Base-by-base conservation (phyloP, 2,888 invertebrate species). In the Gortyna flavago region DNA sequence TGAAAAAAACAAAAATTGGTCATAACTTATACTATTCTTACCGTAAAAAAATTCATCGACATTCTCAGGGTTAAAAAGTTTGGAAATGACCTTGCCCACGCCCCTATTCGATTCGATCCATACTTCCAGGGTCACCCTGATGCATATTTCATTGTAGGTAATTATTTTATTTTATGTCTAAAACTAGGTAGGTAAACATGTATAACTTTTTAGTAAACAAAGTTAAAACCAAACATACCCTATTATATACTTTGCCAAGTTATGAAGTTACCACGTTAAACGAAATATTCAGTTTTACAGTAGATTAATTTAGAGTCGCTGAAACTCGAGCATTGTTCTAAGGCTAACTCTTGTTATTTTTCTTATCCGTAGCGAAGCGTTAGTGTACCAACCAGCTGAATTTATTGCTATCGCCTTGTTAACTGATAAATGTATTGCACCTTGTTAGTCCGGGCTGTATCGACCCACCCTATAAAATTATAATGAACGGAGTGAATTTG, bases 361-460 rank as follows among this genome's bases (percentile, higher is more conserved):
- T 90, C 90, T 91, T 91, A 90, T 89, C 87, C 80, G 77, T 75
- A 78, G 85, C 77, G 87, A 80, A 67, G 75, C 75, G 75, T 84
- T 86, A 69, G 77, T 65, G 88, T 81, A 77, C 86, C 83, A 89
- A 88, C 90, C 83, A 87, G 89, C 88, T 87, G 88, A 93, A 94
- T 95, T 95, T 94, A 95, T 94, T 87, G 91, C 86, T 80, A 85
- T 83, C 79, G 89, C 89, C 93, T 94, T 94, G 95, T 94, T 94
- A 95, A 93, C 92, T 93, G 92, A 93, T 91, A 92, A 94, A 95
- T 92, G 92, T 92, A 93, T 92, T 89, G 90, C 89, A 88, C 91
- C 93, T 95, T 94, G 94, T 87, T 86, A 87, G 80, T 59, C 64
- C 61, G 21, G 57, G 61, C 35, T 70, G 35, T 77, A 81, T 84